Evolutionary conservation across 2,113 vertebrate species (phyloP).

Genomic region (Thunnus maccoyii): DNA sequence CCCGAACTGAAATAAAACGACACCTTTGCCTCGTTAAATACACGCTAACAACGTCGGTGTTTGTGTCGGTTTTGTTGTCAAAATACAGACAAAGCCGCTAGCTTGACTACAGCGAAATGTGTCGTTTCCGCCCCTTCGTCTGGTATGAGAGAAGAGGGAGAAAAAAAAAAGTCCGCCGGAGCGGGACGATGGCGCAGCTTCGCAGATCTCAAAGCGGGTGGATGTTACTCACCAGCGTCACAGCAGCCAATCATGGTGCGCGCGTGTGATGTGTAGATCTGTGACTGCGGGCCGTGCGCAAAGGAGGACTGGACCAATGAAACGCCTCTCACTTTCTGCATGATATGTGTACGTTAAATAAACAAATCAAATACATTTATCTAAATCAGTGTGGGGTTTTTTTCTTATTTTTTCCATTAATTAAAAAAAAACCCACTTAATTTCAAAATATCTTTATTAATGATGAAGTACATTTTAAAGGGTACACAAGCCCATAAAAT

Average conservation of each 20-base stretch:
- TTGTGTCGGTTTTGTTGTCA: conserved; percentile 35
- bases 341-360: neutral
- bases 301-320: conserved; percentile 1
- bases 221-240: neutral
- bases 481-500: too few relatives aligned
- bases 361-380: too few relatives aligned
- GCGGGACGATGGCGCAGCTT: neutral
- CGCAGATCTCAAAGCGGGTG: conserved; percentile 9
- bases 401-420: too few relatives aligned
- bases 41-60: conserved; percentile 12
- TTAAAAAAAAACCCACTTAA: too few relatives aligned
- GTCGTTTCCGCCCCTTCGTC: conserved; percentile 75
- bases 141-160: conserved; percentile 26
- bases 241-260: fast-evolving
- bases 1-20: conserved; percentile 19
- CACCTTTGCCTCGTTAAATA: neutral
- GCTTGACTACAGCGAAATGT: conserved; percentile 44
- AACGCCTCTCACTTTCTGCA: neutral
- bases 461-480: too few relatives aligned
- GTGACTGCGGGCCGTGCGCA: neutral
- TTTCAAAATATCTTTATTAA: too few relatives aligned
- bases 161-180: neutral
- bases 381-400: too few relatives aligned
- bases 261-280: conserved; percentile 36
- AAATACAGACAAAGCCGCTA: conserved; percentile 32